Percentiles rank a stretch among this genome's conserved stretches.
Evolutionary conservation across 35 echinoderm and acorn worm species (phyloP).

Genomic region (Amphiura filiformis): DNA sequence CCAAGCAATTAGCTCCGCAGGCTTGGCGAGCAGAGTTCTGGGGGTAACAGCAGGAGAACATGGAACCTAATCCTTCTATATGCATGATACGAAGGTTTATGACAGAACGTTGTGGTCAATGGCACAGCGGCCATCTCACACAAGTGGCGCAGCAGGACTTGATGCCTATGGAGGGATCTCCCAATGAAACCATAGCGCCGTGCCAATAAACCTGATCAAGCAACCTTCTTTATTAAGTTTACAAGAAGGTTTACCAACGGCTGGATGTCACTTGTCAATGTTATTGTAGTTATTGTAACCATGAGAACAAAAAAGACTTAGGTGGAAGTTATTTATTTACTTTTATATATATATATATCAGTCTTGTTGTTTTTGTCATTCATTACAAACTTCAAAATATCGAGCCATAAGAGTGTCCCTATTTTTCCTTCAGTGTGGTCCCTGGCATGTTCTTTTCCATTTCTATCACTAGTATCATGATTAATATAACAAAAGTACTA

Average conservation of each 20-base stretch:
- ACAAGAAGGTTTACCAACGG: not conserved
- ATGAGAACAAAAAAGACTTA: too few relatives aligned
- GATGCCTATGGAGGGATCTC: not conserved
- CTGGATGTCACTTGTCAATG: not conserved
- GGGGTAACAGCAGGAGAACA: conserved; percentile 4
- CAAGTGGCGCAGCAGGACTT: not conserved
- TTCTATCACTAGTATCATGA: too few relatives aligned
- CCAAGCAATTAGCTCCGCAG: not conserved
- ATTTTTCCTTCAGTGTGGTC: too few relatives aligned
- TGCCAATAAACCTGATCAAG: conserved; percentile 9
- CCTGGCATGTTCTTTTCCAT: too few relatives aligned
- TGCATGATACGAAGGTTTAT: not conserved
- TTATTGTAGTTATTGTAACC: not conserved
- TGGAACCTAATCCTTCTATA: not conserved
- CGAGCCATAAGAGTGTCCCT: too few relatives aligned
- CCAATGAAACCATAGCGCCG: not conserved
- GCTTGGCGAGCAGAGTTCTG: conserved; percentile 1
- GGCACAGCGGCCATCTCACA: not conserved
- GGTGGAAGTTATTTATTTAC: too few relatives aligned
- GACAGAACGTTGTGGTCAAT: not conserved
- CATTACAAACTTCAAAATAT: not conserved
- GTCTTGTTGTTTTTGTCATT: not conserved
- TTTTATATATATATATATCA: not conserved
- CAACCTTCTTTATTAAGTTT: not conserved
- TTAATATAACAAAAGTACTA: too few relatives aligned